These are phyloP conservation scores for Microtus pennsylvanicus DNA, from an alignment of 2,113 vertebrate species.

Conservation along the genomic window DNA sequence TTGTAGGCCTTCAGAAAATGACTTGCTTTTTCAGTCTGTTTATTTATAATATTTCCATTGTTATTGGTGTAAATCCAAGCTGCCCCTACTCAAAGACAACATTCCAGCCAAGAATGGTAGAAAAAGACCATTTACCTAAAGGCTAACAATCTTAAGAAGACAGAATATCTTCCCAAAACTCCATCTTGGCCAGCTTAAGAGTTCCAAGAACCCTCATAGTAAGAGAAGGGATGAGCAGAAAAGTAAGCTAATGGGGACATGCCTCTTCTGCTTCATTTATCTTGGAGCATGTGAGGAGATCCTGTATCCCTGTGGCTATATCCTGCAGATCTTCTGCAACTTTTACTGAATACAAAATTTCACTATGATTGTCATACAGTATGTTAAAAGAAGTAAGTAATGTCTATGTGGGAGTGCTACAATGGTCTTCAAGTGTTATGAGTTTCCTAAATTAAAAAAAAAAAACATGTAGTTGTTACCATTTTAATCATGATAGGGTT, in stretches of 20 bases:
- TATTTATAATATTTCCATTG: background rate
- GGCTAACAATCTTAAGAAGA: background rate
- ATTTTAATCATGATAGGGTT: background rate
- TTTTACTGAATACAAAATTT: background rate
- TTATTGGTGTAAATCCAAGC: background rate
- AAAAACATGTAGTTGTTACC: background rate
- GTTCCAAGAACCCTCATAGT: background rate
- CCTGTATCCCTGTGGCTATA: no score
- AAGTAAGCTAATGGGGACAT: fast-evolving
- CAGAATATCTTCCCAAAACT: background rate
- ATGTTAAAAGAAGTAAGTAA: background rate
- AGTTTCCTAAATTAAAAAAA: background rate
- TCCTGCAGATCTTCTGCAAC: background rate
- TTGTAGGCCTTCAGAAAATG: background rate
- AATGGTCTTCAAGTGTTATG: background rate
- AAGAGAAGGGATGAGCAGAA: background rate
- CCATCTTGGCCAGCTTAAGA: background rate
- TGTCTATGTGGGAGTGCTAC: background rate
- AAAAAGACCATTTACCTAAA: background rate
- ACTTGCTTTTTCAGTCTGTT: background rate
- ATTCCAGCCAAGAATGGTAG: background rate
- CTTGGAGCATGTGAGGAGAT: background rate
- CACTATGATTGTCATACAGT: background rate
- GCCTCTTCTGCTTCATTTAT: background rate
- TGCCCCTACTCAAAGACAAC: background rate